Percentiles rank a stretch among this genome's conserved stretches.
phyloP scores from a whole-genome alignment of 2,888 invertebrate genomes.

The Thymelicus acteon region DNA sequence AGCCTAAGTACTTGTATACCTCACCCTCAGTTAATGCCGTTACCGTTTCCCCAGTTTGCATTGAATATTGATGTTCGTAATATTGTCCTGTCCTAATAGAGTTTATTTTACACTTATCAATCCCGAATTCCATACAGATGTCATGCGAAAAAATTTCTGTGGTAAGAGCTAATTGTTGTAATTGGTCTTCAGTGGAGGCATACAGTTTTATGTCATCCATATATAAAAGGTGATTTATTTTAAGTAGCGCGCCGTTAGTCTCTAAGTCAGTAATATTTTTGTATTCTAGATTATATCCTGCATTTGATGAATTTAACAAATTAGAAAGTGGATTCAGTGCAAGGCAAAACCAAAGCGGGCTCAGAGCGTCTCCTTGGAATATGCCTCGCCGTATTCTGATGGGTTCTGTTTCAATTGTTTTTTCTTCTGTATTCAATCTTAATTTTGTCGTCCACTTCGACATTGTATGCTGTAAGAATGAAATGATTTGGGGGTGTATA shows the following conservation, averaged over 20 bases:
- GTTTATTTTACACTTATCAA: slow-evolving; percentile 2
- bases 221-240: background rate
- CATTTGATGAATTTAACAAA: background rate
- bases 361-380: background rate
- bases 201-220: slow-evolving; percentile 4
- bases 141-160: background rate
- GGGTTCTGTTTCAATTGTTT: background rate
- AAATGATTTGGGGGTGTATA: slow-evolving; percentile 4
- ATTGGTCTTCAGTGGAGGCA: background rate
- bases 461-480: background rate
- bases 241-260: background rate
- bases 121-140: background rate
- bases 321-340: background rate
- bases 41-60: background rate
- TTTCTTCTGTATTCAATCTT: background rate
- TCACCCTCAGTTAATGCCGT: background rate
- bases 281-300: background rate
- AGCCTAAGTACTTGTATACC: slow-evolving; percentile 1
- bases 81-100: background rate
- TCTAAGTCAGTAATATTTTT: background rate
- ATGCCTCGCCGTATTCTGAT: background rate
- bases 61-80: background rate
- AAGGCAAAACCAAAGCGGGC: background rate
- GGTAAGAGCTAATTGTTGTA: background rate
- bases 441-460: background rate